These are phyloP conservation scores for Bruchidius siliquastri DNA, from an alignment of 2,888 invertebrate genomes.

Conservation along the genomic window DNA sequence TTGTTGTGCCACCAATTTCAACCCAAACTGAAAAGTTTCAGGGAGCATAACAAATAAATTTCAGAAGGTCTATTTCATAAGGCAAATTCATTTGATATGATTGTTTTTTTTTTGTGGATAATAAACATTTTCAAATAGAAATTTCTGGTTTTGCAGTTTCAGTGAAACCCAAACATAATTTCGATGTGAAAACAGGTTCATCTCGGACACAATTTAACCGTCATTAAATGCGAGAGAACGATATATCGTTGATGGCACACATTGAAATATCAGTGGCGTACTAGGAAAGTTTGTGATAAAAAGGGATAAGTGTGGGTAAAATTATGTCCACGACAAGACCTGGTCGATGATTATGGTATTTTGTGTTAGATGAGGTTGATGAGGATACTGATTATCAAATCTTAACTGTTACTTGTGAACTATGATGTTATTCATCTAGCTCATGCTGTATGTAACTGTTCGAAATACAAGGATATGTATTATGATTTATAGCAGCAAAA, in stretches of 20 bases:
- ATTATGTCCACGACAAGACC: conserved; percentile 9
- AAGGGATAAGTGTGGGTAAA: neutral
- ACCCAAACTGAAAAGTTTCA: too few relatives aligned
- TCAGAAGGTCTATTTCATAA: too few relatives aligned
- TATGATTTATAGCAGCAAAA: neutral
- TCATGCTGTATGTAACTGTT: neutral
- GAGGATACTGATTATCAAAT: neutral
- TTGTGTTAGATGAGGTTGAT: neutral
- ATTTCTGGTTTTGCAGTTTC: neutral
- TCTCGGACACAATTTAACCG: conserved; percentile 39
- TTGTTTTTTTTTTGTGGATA: too few relatives aligned
- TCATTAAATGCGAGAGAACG: conserved; percentile 40
- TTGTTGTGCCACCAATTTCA: too few relatives aligned
- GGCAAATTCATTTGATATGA: too few relatives aligned
- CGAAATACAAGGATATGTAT: neutral
- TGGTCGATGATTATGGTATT: neutral
- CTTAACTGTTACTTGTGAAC: neutral
- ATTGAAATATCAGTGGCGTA: conserved; percentile 13
- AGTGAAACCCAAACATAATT: neutral
- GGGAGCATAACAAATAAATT: too few relatives aligned
- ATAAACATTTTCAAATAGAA: too few relatives aligned
- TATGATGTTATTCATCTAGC: neutral
- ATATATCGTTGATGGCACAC: conserved; percentile 18
- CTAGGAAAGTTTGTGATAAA: conserved; percentile 1
- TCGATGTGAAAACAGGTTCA: conserved; percentile 23